Evolutionary conservation across 2,797 vertebrate genomes (phyloP), one percentile per base, ranked within the genome.

Genomic region (Glossophaga mutica): DNA sequence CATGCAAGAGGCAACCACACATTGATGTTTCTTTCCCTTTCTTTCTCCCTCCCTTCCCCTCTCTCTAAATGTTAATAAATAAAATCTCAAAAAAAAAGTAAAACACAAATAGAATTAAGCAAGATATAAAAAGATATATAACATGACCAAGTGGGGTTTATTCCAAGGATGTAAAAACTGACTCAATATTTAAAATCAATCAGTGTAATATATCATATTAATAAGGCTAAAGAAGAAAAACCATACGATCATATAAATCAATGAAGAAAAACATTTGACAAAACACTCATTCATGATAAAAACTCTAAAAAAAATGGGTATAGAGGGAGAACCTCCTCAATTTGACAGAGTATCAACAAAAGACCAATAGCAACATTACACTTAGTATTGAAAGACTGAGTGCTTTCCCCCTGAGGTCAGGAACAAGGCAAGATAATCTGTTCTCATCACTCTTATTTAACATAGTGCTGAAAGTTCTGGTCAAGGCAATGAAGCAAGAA

Each of bases 181-280:
- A 91, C 59, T 95, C 52, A 73, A 5, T 71, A 95, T 48, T 85
- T 37, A 48, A 77, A 95, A 89, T 18, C 21, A 73, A 91, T 84
- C 74, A 74, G 29, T 74, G 8, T 52, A 84, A 85, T 48, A 44
- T 3, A 81, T 42, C 18, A 57, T 19, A 85, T 48, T 93, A 84
- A 93, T 24, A 90, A 55, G 29, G 24, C 21, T 55, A 65, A 73
- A 78, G 44, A 78, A 65, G 44, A 83, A 89, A 94, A 91, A 74
- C 1, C 15, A 78, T 22, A 50, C 24, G 39, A 22, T 76, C 46
- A 3, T 71, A 81, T 57, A 11, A 57, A 34, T 67, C 50, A 85
- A 50, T 67, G 7, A 26, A 77, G 84, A 48, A 94, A 74, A 62
- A 55, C 7, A 67, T 11, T 34, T 74, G 71, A 87, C 16, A 89